Conservation (phyloP, 64 coral and sea anemone species). For the Porites lutea region DNA sequence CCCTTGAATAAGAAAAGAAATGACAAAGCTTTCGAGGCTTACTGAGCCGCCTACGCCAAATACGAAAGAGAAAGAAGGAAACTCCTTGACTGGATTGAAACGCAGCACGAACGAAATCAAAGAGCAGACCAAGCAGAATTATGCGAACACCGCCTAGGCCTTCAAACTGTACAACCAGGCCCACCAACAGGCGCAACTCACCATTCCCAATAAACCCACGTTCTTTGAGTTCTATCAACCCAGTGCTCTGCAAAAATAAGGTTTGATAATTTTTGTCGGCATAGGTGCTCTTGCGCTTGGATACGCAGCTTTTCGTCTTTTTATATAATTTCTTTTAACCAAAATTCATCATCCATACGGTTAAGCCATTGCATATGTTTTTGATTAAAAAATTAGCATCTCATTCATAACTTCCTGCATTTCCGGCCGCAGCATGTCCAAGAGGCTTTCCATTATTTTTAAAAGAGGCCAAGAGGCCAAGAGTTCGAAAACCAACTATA, state of each 20-base stretch:
- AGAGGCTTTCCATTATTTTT: too few relatives aligned
- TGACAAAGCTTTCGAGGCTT: constrained; percentile 46
- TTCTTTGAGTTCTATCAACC: constrained; percentile 47
- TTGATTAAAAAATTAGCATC: too few relatives aligned
- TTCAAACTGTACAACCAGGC: constrained; percentile 49
- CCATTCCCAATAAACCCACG: neutral
- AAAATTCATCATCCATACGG: too few relatives aligned
- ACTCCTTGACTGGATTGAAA: constrained; percentile 36
- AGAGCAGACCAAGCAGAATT: constrained; percentile 10
- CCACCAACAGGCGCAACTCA: neutral
- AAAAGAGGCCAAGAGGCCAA: too few relatives aligned
- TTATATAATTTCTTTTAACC: too few relatives aligned
- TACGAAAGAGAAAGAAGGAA: constrained; percentile 6
- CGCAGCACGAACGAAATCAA: neutral
- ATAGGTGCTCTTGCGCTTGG: too few relatives aligned
- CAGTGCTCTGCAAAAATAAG: constrained; percentile 29
- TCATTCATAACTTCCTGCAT: too few relatives aligned
- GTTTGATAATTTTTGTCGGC: neutral
- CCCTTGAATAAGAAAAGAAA: constrained; percentile 11
- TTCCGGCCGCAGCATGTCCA: too few relatives aligned
- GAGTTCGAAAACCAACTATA: too few relatives aligned
- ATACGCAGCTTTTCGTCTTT: too few relatives aligned
- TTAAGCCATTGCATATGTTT: too few relatives aligned
- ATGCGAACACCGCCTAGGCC: constrained; percentile 8
- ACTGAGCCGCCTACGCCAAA: neutral